These are phyloP conservation scores for Setophaga petechia DNA, from an alignment of 2,113 vertebrate genomes.

Conservation along the genomic window DNA sequence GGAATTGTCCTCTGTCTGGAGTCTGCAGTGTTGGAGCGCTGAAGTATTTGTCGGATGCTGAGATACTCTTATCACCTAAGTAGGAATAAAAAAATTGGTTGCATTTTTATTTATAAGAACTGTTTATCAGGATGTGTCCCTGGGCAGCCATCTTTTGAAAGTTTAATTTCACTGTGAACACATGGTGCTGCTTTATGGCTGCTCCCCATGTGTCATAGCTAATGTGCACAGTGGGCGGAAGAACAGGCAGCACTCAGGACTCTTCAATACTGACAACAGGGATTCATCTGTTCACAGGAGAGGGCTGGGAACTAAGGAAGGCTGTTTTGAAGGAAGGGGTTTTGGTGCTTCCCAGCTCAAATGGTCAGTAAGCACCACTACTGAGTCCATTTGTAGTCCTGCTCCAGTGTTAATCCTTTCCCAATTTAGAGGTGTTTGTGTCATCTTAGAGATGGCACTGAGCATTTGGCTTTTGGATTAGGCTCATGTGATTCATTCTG, in stretches of 20 bases:
- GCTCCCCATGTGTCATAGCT: rapidly evolving
- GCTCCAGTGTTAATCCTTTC: neutral
- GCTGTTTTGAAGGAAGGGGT: neutral
- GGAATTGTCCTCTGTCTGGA: neutral
- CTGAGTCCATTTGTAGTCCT: neutral
- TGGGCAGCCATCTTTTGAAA: neutral
- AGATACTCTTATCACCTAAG: neutral
- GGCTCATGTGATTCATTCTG: neutral
- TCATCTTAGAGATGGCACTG: neutral
- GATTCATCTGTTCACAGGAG: neutral
- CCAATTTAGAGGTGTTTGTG: neutral
- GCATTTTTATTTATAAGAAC: neutral
- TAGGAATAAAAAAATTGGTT: neutral
- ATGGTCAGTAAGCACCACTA: neutral
- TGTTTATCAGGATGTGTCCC: neutral
- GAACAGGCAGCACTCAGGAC: neutral
- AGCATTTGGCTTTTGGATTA: neutral
- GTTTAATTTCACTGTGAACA: neutral
- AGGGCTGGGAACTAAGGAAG: neutral
- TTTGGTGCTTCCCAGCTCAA: neutral
- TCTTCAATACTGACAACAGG: rapidly evolving
- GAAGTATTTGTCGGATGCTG: neutral
- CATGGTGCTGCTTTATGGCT: neutral
- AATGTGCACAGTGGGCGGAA: neutral
- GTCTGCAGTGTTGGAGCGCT: neutral